A percentile compares a stretch with the other conserved stretches of the same genome.
Evolutionary conservation across 2,113 vertebrate species (phyloP).

Genomic region (Cromileptes altivelis): DNA sequence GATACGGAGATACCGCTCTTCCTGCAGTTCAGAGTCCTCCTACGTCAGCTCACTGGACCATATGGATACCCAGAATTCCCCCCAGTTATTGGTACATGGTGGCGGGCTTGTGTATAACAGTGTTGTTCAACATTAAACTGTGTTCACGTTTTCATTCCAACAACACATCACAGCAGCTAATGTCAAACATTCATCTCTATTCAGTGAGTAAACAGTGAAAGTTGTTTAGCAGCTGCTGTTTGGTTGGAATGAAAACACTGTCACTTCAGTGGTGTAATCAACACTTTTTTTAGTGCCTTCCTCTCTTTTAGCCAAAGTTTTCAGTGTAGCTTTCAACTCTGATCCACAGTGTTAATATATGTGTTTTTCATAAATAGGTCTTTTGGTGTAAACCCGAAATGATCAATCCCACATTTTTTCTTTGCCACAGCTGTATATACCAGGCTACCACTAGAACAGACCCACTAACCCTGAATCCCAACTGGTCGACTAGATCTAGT

Average conservation of each 20-base stretch:
- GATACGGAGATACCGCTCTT: conserved; percentile 13
- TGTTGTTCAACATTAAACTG: background rate
- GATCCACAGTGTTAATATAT: background rate
- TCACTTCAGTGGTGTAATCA: background rate
- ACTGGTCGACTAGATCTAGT: background rate
- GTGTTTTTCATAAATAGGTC: background rate
- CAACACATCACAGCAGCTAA: background rate
- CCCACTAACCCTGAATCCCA: background rate
- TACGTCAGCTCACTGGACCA: conserved; percentile 18
- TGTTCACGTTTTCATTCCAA: conserved; percentile 6
- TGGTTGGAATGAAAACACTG: conserved; percentile 6
- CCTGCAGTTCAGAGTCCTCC: conserved; percentile 21
- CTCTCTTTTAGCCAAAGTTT: background rate
- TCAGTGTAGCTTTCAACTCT: background rate
- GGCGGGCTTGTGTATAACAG: conserved; percentile 1
- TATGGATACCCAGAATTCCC: conserved; percentile 15
- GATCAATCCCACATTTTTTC: background rate
- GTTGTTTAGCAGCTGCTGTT: conserved; percentile 3
- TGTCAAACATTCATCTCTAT: no score
- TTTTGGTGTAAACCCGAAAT: background rate
- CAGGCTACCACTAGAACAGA: background rate
- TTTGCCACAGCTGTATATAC: background rate
- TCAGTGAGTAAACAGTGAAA: background rate
- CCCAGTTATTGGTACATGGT: conserved; percentile 12
- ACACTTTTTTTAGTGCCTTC: background rate